These are phyloP conservation scores for Solenopsis fugax DNA, from an alignment of 1,140 invertebrate species.

Conservation along the genomic window DNA sequence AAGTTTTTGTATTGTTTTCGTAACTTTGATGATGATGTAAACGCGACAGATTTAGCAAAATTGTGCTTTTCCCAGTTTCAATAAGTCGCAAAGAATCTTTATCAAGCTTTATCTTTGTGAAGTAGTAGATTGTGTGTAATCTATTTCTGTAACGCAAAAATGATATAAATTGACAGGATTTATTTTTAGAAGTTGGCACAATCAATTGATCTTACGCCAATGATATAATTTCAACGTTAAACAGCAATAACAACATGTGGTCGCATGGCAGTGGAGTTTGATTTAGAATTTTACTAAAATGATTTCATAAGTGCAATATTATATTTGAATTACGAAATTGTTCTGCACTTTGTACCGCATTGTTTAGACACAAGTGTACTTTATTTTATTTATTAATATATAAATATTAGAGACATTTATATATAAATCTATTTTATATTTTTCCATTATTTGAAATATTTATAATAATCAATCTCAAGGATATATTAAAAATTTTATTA, in stretches of 20 bases:
- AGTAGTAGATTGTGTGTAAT: not conserved
- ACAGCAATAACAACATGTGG: not conserved
- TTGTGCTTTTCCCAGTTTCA: not conserved
- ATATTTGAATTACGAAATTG: not conserved
- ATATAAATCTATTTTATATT: not conserved
- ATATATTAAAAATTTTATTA: not conserved
- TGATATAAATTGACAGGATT: slow-evolving; percentile 6
- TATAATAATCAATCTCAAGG: not conserved
- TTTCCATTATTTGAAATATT: not conserved
- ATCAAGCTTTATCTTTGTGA: no score
- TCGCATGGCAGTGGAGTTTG: not conserved
- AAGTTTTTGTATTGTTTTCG: no score
- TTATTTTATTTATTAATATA: not conserved
- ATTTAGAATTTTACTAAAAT: not conserved
- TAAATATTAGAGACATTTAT: not conserved
- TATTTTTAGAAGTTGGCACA: slow-evolving; percentile 28
- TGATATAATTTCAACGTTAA: slow-evolving; percentile 14
- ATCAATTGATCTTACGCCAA: not conserved
- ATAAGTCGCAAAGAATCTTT: not conserved
- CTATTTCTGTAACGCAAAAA: slow-evolving; percentile 4
- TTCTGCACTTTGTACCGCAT: not conserved
- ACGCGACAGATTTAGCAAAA: not conserved
- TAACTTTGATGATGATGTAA: not conserved
- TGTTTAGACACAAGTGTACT: not conserved
- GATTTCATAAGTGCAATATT: not conserved